Base-by-base conservation (phyloP, 2,888 invertebrate genomes). In the Loripinus fragilis region DNA sequence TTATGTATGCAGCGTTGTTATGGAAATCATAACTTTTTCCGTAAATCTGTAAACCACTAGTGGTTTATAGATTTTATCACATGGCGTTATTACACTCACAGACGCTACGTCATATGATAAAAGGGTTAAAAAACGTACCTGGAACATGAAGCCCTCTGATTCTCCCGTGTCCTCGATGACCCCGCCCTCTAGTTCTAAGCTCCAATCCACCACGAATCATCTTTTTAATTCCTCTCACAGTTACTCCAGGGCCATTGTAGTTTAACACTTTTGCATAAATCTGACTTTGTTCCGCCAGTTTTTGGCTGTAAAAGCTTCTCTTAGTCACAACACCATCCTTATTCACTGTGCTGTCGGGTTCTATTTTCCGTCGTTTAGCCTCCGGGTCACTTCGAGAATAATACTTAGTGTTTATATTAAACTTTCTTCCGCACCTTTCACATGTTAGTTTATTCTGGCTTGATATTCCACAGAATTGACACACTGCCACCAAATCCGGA, bases 381-480 rank as follows among this genome's bases (percentile, higher is more conserved):
- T 79, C 75, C 7, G 75, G 72, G 35, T 78, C 72, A 17, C 50
- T 75, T n/a, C 42, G 52, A 10, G 76, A 75, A 30, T 50, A 55
- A 78, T 76, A 81, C 65, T 68, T 77, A 23, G 84, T 84, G 52
- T 76, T 70, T 71, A 74, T 76, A 23, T 78, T 84, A 23, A 94
- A 87, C 70, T 83, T 88, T 72, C 91, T 87, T 38, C 85, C 90
- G 94, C 96, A 96, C 94, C 95, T 93, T 93, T 96, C 95, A 94
- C 98, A 98, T 80, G 95, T 95, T 87, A 95, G 96, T 92, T 97
- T 97, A 93, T 97, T 96, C 88, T 95, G 95, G 71, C 97, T 97
- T 65, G 96, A 95, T 90, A 96, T 96, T 25, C 97, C 97, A 93
- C 98, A 98, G 85, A 95, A 95, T 83, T 95, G 95, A 93, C 98